Base-by-base conservation (phyloP, 1,140 invertebrate genomes). In the Bombyx mori region DNA sequence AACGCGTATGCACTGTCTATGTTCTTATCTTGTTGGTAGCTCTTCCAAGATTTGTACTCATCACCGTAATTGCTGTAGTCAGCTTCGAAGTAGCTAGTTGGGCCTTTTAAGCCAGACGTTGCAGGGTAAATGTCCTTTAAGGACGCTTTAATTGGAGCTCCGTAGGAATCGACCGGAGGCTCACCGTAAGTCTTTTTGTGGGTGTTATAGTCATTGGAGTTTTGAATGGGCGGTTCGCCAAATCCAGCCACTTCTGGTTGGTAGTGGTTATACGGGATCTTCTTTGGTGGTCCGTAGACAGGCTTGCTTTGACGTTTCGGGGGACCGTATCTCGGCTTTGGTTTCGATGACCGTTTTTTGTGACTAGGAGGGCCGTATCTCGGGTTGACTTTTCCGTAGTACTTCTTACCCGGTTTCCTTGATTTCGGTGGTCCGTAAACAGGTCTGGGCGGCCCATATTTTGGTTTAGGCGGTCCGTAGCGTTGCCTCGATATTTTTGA, bases 401-500 rank as follows among this genome's bases (percentile, higher is more conserved):
- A 65, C 47, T 73, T 74, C 49, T 72, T 72, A 10, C 52, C 49
- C 43, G 66, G 52, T 58, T 68, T 73, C 67, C 72, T 62, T 7
- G 10, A 49, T 60, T 67, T 66, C 10, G 53, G 48, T 0, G 44
- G 56, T 53, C 60, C 69, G 44, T 63, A 60, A 50, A 60, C 75
- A 7, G 61, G 48, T 57, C 62, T 66, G 0, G 69, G 57, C 42
- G 69, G 63, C 22, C 79, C 65, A 52, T 79, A 71, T 56, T 62
- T 69, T 10, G 70, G 50, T 61, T 70, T 69, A 6, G 56, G 63
- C 51, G 69, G 65, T 49, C 70, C 65, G 42, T 75, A 79, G 60
- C 70, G 69, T 44, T 70, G 68, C 5, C 68, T 74, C 7, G 76
- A 77, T 58, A 81, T 63, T 66, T 73, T 75, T 8, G 76, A 76